These are phyloP conservation scores for Leguminivora glycinivorella DNA, from an alignment of 1,140 invertebrate genomes.

Conservation along the genomic window DNA sequence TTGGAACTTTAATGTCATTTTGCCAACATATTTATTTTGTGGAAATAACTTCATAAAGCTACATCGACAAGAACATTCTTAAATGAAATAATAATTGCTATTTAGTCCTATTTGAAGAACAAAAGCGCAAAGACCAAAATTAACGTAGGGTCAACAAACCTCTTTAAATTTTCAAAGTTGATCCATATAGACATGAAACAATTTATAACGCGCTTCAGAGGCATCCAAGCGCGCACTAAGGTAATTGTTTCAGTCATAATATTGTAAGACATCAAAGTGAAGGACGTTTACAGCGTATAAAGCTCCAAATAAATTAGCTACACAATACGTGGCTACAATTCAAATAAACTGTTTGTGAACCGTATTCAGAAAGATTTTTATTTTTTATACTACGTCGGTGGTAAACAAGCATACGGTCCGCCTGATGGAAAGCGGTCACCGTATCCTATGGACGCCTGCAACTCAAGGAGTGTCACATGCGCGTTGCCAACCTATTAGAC, in stretches of 20 bases:
- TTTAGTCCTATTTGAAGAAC: neutral
- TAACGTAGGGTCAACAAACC: neutral
- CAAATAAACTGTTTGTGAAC: neutral
- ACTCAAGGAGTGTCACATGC: no score
- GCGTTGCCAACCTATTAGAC: no score
- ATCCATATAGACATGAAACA: neutral
- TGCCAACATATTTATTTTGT: no score
- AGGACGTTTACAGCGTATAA: neutral
- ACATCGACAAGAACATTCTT: no score
- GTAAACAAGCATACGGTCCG: no score
- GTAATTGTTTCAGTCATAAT: slow-evolving; percentile 2
- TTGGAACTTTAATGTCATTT: no score
- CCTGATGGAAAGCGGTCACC: no score
- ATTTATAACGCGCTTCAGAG: neutral
- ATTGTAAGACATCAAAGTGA: slow-evolving; percentile 7
- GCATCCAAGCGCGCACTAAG: neutral
- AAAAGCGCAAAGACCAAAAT: neutral
- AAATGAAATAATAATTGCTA: no score
- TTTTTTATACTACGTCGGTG: no score
- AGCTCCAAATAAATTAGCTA: slow-evolving; percentile 22
- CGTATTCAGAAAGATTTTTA: neutral
- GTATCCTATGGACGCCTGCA: no score
- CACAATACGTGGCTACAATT: slow-evolving; percentile 4
- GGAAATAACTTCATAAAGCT: no score
- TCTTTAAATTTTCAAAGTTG: neutral